A percentile compares a stretch with the other conserved stretches of the same genome.
These are phyloP conservation scores for Brevimyrus niger DNA, from an alignment of 2,113 vertebrate species.

Conservation along the genomic window DNA sequence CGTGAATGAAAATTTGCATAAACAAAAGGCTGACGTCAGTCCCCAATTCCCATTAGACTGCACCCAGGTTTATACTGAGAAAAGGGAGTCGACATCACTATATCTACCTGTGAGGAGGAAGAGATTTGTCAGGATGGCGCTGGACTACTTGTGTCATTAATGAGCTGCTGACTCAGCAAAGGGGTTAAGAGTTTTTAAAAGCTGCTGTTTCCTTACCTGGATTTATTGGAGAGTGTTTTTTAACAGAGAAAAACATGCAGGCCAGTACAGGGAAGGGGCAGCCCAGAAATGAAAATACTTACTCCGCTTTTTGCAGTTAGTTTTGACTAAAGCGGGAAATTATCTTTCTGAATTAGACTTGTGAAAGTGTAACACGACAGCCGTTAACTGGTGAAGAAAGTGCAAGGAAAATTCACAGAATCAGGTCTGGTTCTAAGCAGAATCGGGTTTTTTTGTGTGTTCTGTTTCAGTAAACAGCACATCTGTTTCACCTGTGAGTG, in stretches of 20 bases:
- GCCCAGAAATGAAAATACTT: background rate
- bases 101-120: constrained; percentile 51
- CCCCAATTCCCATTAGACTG: constrained; percentile 49
- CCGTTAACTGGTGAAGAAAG: background rate
- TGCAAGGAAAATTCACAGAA: background rate
- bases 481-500: background rate
- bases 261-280: background rate
- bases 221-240: background rate
- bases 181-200: background rate
- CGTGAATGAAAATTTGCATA: background rate
- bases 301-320: background rate
- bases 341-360: background rate
- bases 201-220: background rate
- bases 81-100: constrained; percentile 44
- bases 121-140: constrained; percentile 23
- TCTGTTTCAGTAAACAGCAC: background rate
- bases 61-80: constrained; percentile 27
- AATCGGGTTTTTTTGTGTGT: background rate
- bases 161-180: constrained; percentile 40
- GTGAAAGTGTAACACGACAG: background rate
- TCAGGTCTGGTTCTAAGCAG: background rate
- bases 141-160: constrained; percentile 14
- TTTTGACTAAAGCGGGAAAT: background rate
- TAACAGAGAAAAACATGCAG: background rate
- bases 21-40: constrained; percentile 19